Percentiles rank a stretch among this genome's conserved stretches.
Evolutionary conservation across 2,888 invertebrate species (phyloP).

Genomic region (Argyresthia albistria): DNA sequence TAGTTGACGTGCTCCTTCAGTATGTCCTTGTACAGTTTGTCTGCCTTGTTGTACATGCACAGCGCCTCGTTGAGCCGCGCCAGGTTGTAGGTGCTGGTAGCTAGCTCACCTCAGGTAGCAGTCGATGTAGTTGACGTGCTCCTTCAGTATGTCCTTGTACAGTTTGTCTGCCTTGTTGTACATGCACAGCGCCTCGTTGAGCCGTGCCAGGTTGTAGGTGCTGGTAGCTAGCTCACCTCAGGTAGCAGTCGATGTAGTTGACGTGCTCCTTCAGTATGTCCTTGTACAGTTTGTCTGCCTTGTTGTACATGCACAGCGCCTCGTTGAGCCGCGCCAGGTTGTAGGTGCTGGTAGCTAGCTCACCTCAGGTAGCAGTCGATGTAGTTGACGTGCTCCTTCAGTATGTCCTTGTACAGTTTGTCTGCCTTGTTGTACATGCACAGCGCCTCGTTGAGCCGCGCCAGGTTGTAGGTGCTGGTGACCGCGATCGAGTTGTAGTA

Average conservation of each 20-base stretch:
- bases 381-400: slow-evolving; percentile 98
- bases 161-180: slow-evolving; percentile 96
- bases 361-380: slow-evolving; percentile 89
- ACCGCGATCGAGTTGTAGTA: slow-evolving; percentile 98
- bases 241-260: no score
- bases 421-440: slow-evolving; percentile 96
- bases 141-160: slow-evolving; percentile 96
- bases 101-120: slow-evolving; percentile 87
- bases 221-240: slow-evolving; percentile 80
- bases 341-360: slow-evolving; percentile 3
- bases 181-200: slow-evolving; percentile 93
- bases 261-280: no score
- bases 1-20: slow-evolving; percentile 98
- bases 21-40: slow-evolving; percentile 97
- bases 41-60: slow-evolving; percentile 94
- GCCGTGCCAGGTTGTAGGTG: slow-evolving; percentile 94
- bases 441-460: slow-evolving; percentile 92
- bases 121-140: slow-evolving; percentile 98
- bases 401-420: slow-evolving; percentile 95
- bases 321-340: no score
- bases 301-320: no score
- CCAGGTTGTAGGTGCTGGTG: slow-evolving; percentile 96
- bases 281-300: no score
- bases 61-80: slow-evolving; percentile 94
- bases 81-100: slow-evolving; percentile 96